These are phyloP conservation scores for Thalassophryne amazonica DNA, from an alignment of 2,797 vertebrate species.

Conservation along the genomic window DNA sequence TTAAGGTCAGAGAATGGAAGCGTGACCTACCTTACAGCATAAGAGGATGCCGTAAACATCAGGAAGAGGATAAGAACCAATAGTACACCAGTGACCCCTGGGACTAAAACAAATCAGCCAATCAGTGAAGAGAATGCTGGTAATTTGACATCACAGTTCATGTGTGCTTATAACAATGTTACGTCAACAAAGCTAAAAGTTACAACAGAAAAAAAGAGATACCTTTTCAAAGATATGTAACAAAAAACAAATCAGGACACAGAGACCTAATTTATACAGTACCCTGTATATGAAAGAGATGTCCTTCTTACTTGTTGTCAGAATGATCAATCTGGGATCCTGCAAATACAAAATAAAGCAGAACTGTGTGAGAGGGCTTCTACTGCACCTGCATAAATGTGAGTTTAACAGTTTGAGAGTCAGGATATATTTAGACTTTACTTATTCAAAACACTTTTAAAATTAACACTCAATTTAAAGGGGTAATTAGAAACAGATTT, in stretches of 20 bases:
- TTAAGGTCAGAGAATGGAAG: too few species aligned
- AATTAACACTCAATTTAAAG: too few species aligned
- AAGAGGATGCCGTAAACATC: conserved; percentile 94
- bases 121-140: conserved; percentile 6
- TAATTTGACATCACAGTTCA: neutral
- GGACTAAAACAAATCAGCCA: conserved; percentile 75
- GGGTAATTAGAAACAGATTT: too few species aligned
- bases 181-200: neutral
- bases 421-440: too few species aligned
- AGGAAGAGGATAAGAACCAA: conserved; percentile 93
- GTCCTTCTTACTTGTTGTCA: conserved; percentile 86
- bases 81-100: conserved; percentile 90
- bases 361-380: neutral
- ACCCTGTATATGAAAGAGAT: neutral
- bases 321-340: conserved; percentile 90
- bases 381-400: neutral
- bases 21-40: conserved; percentile 85
- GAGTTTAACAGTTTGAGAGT: neutral
- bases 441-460: too few species aligned
- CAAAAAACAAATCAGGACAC: neutral
- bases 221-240: neutral
- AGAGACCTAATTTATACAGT: too few species aligned
- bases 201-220: neutral
- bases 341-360: conserved; percentile 47
- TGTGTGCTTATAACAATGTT: too few species aligned